These are phyloP conservation scores for Valencia hispanica DNA, from an alignment of 2,797 vertebrate genomes.

Conservation along the genomic window DNA sequence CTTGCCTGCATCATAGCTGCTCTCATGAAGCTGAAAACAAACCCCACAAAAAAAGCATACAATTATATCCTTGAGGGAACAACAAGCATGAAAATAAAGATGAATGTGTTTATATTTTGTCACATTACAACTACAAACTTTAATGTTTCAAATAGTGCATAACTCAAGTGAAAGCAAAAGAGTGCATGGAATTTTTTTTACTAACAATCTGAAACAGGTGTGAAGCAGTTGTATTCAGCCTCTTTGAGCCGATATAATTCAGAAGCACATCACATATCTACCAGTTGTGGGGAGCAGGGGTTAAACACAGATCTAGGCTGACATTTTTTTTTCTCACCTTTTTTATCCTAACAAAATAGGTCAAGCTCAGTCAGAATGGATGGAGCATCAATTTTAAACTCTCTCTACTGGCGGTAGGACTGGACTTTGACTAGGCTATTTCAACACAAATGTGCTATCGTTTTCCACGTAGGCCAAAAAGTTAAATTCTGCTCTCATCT, in stretches of 20 bases:
- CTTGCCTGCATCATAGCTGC: constrained; percentile 97
- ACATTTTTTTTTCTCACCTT: background rate
- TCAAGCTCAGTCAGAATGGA: background rate
- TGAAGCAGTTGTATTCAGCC: too few species aligned
- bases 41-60: background rate
- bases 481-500: background rate
- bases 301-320: too few species aligned
- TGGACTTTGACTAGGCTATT: background rate
- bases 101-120: background rate
- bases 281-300: too few species aligned
- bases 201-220: background rate
- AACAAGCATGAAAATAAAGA: background rate
- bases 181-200: background rate
- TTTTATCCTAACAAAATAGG: background rate
- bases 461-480: background rate
- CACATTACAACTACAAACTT: background rate
- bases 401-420: background rate
- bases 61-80: background rate
- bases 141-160: background rate
- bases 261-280: background rate
- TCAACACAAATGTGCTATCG: background rate
- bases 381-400: background rate
- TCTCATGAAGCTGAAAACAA: constrained; percentile 91
- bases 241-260: background rate
- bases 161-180: background rate